Evolutionary conservation across 30 jellyfish, hydroid and myxozoan genomes (phyloP).

Genomic region (Hydractinia symbiolongicarpus): DNA sequence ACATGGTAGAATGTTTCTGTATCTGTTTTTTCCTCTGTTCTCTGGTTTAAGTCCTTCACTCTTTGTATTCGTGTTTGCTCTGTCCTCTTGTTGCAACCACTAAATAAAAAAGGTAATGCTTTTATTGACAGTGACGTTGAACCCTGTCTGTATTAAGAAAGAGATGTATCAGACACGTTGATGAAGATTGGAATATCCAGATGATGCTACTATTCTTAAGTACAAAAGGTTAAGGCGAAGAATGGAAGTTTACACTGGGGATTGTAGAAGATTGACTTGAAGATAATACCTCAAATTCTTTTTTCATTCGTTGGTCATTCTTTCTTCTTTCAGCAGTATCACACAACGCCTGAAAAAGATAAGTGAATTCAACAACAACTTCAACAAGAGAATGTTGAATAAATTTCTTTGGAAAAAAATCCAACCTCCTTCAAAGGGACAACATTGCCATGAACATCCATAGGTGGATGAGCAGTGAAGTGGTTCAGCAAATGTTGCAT

Average conservation of each 20-base stretch:
- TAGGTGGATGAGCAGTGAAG: conserved; percentile 48
- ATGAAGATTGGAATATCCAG: too few relatives aligned
- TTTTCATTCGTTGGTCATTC: conserved; percentile 49
- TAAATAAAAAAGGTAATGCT: neutral
- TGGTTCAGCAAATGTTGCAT: conserved; percentile 44
- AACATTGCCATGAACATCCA: conserved; percentile 50
- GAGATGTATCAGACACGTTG: too few relatives aligned
- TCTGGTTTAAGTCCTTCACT: conserved; percentile 63
- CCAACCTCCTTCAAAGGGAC: conserved; percentile 55
- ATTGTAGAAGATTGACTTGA: too few relatives aligned
- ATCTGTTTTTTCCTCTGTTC: conserved; percentile 73
- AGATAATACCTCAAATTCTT: conserved; percentile 81
- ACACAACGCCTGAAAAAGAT: conserved; percentile 61
- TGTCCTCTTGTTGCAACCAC: conserved; percentile 74
- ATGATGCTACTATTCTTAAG: too few relatives aligned
- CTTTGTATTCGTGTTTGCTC: conserved; percentile 59
- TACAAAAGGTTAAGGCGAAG: too few relatives aligned
- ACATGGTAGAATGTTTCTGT: conserved; percentile 89
- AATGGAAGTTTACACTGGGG: neutral
- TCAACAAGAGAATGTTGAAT: neutral
- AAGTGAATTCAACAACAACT: neutral
- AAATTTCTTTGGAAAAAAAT: neutral
- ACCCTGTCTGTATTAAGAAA: neutral
- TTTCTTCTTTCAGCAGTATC: conserved; percentile 60
- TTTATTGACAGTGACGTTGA: neutral